phyloP scores from a whole-genome alignment of 92 coral and sea anemone genomes.

The Porites divaricata region DNA sequence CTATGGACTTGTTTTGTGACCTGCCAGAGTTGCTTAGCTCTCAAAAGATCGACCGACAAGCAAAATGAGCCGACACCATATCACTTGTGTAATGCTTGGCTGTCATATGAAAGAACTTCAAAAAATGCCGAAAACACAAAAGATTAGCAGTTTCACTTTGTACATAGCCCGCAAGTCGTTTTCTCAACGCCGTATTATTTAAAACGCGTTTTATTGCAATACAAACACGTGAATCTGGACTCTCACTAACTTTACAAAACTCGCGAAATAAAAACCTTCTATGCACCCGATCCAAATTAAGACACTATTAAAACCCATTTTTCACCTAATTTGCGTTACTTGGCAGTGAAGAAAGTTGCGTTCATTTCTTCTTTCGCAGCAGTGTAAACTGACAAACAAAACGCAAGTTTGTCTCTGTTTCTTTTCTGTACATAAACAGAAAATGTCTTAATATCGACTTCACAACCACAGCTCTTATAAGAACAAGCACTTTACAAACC shows the following conservation, averaged over 20 bases:
- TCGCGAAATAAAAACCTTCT: background rate
- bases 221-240: conserved; percentile 7
- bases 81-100: conserved; percentile 33
- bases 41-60: conserved; percentile 53
- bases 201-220: conserved; percentile 22
- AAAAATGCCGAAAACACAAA: conserved; percentile 50
- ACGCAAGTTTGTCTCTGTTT: conserved; percentile 16
- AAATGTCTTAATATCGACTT: conserved; percentile 7
- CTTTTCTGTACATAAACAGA: conserved; percentile 23
- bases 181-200: conserved; percentile 16
- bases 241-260: background rate
- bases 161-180: conserved; percentile 27
- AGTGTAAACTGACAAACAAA: conserved; percentile 42
- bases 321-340: conserved; percentile 15
- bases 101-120: conserved; percentile 55
- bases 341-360: conserved; percentile 27
- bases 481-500: too few species aligned
- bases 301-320: background rate
- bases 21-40: conserved; percentile 42
- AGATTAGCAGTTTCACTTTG: conserved; percentile 48
- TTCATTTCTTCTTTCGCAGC: conserved; percentile 16
- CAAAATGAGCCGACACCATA: conserved; percentile 38
- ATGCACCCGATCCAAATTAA: background rate
- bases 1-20: conserved; percentile 30
- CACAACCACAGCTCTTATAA: background rate